These are phyloP conservation scores for Crossoptilon crossoptilon DNA, from an alignment of 2,797 vertebrate species.

Conservation along the genomic window DNA sequence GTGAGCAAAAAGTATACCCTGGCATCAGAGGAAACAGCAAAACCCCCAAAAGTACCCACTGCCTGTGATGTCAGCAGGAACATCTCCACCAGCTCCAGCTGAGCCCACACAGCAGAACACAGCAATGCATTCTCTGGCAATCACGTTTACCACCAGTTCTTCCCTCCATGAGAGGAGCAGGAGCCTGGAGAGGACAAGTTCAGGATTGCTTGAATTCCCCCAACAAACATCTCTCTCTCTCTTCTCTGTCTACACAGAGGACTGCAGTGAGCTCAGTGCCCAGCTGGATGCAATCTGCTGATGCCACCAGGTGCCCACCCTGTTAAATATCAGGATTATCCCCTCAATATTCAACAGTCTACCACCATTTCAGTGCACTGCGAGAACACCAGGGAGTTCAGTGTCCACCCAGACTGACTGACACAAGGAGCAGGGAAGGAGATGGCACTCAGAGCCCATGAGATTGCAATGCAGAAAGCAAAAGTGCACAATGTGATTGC, in stretches of 20 bases:
- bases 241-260: neutral
- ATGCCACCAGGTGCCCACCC: neutral
- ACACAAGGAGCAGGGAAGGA: neutral
- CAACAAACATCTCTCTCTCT: neutral
- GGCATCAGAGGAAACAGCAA: neutral
- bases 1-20: neutral
- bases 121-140: neutral
- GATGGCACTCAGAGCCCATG: accelerated
- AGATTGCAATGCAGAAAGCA: neutral
- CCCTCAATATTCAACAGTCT: neutral
- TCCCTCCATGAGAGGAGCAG: neutral
- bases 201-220: neutral
- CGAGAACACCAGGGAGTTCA: neutral
- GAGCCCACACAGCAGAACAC: neutral
- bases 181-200: neutral
- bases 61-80: neutral
- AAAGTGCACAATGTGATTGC: neutral
- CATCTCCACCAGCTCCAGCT: neutral
- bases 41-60: neutral
- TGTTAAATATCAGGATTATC: neutral
- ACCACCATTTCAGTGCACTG: neutral
- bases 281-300: neutral
- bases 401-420: neutral
- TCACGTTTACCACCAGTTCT: neutral
- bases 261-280: neutral